Conservation (phyloP, 2,888 invertebrate species). For the Trissonchulus sp. region DNA sequence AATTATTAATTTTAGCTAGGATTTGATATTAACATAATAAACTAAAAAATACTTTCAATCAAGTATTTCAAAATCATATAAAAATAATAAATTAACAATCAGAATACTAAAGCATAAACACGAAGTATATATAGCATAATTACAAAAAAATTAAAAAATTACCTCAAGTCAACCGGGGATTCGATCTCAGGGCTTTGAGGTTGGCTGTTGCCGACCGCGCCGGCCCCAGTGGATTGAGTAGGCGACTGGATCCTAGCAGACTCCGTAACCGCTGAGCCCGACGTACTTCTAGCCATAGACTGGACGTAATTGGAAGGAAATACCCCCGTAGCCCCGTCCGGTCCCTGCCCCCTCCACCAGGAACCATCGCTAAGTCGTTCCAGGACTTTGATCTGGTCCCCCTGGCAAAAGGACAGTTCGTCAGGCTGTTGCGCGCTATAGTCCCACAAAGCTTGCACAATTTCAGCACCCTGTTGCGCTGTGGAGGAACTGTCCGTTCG, state of each 20-base stretch:
- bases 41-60: no score
- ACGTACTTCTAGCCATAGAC: not conserved
- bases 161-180: constrained; percentile 1
- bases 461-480: not conserved
- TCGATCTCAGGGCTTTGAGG: not conserved
- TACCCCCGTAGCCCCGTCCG: constrained; percentile 36
- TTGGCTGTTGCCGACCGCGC: not conserved
- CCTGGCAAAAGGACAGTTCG: constrained; percentile 44
- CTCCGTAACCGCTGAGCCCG: not conserved
- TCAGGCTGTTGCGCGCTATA: constrained; percentile 47
- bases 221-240: not conserved
- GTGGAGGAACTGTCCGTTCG: not conserved
- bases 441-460: constrained; percentile 44
- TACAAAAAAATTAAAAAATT: not conserved
- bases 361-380: constrained; percentile 40
- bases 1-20: no score
- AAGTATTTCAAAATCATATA: no score
- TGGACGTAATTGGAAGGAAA: constrained; percentile 49
- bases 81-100: no score
- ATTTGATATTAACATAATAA: no score
- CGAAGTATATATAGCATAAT: no score
- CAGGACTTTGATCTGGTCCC: constrained; percentile 39
- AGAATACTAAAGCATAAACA: no score
- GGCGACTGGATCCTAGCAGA: no score
- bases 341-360: constrained; percentile 47